Evolutionary conservation across 2,888 invertebrate species (phyloP).

Genomic region (Nomada flava): DNA sequence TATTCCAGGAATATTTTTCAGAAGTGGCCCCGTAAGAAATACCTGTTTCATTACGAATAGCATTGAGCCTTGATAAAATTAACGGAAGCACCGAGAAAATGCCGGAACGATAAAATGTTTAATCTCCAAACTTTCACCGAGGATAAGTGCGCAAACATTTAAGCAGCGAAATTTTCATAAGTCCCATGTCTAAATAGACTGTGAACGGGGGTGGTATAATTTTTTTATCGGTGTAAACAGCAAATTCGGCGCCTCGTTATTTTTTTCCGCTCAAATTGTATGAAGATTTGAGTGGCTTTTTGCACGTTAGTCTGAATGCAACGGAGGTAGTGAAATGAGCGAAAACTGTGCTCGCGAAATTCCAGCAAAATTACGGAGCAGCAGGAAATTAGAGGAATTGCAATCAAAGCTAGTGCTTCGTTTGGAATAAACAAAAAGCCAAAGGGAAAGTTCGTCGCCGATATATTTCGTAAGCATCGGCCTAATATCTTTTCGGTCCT

Average conservation of each 20-base stretch:
- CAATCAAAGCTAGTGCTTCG: neutral
- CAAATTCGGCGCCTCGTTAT: no score
- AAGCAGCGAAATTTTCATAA: neutral
- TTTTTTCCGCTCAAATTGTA: no score
- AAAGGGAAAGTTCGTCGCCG: slow-evolving; percentile 11
- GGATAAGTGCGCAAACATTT: neutral
- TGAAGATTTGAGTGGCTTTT: no score
- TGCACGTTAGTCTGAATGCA: neutral
- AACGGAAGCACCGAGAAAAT: neutral
- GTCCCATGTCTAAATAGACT: neutral
- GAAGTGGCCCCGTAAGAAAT: no score
- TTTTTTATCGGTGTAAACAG: no score
- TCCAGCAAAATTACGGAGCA: neutral
- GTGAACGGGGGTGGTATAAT: no score
- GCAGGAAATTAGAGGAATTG: neutral
- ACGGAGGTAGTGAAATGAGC: neutral
- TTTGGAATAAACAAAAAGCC: neutral
- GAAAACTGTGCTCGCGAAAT: neutral
- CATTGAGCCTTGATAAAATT: slow-evolving; percentile 14
- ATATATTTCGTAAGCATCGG: slow-evolving; percentile 21
- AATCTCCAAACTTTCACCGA: neutral
- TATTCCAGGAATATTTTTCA: no score
- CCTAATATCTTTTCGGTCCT: slow-evolving; percentile 21
- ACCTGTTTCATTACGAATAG: no score
- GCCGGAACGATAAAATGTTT: neutral